Evolutionary conservation across 1,140 invertebrate species (phyloP).

Genomic region (Asbolus verrucosus): DNA sequence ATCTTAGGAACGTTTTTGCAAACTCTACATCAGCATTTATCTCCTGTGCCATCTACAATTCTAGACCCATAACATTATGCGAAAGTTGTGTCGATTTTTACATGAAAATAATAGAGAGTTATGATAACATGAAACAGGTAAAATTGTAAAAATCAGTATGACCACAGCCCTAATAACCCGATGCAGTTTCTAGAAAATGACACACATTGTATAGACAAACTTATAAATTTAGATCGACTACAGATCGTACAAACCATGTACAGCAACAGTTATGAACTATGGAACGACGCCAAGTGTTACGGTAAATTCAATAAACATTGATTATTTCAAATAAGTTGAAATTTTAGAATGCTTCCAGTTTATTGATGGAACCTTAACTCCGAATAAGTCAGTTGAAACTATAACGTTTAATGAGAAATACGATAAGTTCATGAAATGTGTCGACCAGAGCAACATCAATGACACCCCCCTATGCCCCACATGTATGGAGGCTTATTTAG

Average conservation of each 20-base stretch:
- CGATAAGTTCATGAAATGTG: slow-evolving; percentile 66
- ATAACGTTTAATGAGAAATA: slow-evolving; percentile 66
- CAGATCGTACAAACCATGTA: slow-evolving; percentile 68
- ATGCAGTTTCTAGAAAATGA: slow-evolving; percentile 61
- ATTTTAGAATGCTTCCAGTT: slow-evolving; percentile 70
- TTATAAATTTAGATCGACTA: slow-evolving; percentile 69
- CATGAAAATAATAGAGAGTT: slow-evolving; percentile 66
- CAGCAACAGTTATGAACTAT: slow-evolving; percentile 66
- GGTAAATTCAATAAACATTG: too few relatives aligned
- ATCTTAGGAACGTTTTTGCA: slow-evolving; percentile 64
- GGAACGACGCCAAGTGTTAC: slow-evolving; percentile 70
- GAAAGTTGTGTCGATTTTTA: slow-evolving; percentile 68
- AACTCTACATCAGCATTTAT: slow-evolving; percentile 67
- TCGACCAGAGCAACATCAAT: slow-evolving; percentile 60
- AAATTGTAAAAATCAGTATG: slow-evolving; percentile 32
- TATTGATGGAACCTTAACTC: slow-evolving; percentile 61
- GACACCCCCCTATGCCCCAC: slow-evolving; percentile 65
- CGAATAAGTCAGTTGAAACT: slow-evolving; percentile 65
- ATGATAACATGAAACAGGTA: slow-evolving; percentile 66
- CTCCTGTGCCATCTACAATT: slow-evolving; percentile 68
- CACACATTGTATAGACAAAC: slow-evolving; percentile 67
- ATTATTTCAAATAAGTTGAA: too few relatives aligned
- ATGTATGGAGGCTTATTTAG: slow-evolving; percentile 68
- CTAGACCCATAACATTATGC: slow-evolving; percentile 69
- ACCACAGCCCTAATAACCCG: too few relatives aligned